Base-by-base conservation (phyloP, 1,140 invertebrate species). In the Apis dorsata region DNA sequence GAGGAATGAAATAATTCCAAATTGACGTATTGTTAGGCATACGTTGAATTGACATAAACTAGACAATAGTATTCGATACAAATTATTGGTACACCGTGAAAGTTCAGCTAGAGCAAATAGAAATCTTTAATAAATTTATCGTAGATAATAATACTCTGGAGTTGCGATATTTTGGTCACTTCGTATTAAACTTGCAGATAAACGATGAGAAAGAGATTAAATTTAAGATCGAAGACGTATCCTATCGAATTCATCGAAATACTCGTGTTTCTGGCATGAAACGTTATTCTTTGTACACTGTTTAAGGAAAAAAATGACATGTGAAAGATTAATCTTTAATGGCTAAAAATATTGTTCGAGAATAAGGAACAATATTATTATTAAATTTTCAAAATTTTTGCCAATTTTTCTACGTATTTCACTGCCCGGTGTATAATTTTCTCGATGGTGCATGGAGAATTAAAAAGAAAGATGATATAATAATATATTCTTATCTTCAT, bases 371-470 rank as follows among this genome's bases (percentile, higher is more conserved):
- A 34, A 60, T 74, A 74, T 34, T 65, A 34, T 34, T 34, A 34
- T 44, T 4, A 17, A 66, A 83, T 79, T 73, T 59, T n/a, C 2
- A 49, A 44, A 78, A 17, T 63, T 70, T 60, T 53, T 13, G 13
- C n/a, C n/a, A 63, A 73, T 80, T 66, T 55, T 79, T 69, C 51
- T 84, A 74, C 66, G 17, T 80, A 49, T 68, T 34, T 28, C 82
- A 80, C 82, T 84, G 77, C 82, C 77, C 59, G 24, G 76, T 73
- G 69, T 72, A 79, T 19, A 28, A 57, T 73, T 28, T 17, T 24
- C 51, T n/a, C 11, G 34, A 83, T 28, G 55, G 53, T 68, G 17
- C 51, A 51, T 62, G 21, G 11, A 28, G 49, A 53, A 12, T 51
- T 51, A 11, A 12, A 24, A 79, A 34, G 24, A 11, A 79, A 57